Conservation (phyloP, 1,140 invertebrate species). For the Drosophila bipectinata region DNA sequence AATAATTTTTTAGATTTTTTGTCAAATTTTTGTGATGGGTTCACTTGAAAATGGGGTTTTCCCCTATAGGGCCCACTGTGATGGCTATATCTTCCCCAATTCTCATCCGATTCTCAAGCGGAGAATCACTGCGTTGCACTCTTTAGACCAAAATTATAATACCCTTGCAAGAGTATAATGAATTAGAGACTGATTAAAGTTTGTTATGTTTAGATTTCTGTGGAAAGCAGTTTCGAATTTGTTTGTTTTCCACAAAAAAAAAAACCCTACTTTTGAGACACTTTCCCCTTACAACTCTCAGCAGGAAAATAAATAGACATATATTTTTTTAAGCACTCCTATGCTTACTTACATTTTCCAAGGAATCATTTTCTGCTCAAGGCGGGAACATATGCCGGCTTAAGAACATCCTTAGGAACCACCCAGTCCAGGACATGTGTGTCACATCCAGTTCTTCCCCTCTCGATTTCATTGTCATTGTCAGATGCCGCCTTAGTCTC, state of each 20-base stretch:
- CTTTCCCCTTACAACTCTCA: background rate
- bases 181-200: background rate
- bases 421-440: constrained; percentile 59
- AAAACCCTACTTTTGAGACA: background rate
- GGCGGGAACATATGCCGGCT: constrained; percentile 68
- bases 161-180: too few species aligned
- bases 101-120: too few species aligned
- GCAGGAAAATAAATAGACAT: constrained; percentile 30
- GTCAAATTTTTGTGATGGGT: too few species aligned
- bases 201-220: background rate
- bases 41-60: too few species aligned
- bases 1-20: too few species aligned
- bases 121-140: too few species aligned
- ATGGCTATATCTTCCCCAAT: too few species aligned
- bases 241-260: background rate
- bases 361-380: constrained; percentile 58
- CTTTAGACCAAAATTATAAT: too few species aligned
- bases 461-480: constrained; percentile 54
- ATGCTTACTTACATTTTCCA: constrained; percentile 44
- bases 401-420: constrained; percentile 48
- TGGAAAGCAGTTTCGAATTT: background rate
- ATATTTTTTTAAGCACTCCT: constrained; percentile 21
- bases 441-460: constrained; percentile 40
- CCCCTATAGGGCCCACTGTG: too few species aligned
- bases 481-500: constrained; percentile 73